These are phyloP conservation scores for Dendrolimus pini DNA, from an alignment of 2,888 invertebrate genomes.

Conservation along the genomic window DNA sequence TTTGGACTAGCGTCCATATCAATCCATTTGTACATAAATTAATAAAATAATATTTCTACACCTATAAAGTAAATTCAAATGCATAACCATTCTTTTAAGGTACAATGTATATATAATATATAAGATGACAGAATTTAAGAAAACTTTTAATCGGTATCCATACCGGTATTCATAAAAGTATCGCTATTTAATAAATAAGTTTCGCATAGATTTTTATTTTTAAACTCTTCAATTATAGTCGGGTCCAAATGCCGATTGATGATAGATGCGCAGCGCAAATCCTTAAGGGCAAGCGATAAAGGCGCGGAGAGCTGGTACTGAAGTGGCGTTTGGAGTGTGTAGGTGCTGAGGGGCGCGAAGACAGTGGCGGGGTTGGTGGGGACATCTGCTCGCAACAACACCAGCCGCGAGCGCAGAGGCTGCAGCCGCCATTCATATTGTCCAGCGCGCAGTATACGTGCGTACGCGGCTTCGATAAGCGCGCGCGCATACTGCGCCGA, in stretches of 20 bases:
- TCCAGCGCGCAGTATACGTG: conserved; percentile 21
- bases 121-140: background rate
- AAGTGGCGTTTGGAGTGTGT: conserved; percentile 22
- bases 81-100: no score
- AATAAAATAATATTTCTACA: no score
- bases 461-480: conserved; percentile 30
- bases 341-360: conserved; percentile 2
- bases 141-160: no score
- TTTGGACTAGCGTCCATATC: no score
- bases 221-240: conserved; percentile 25
- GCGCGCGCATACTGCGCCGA: conserved; percentile 36
- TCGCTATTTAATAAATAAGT: conserved; percentile 29
- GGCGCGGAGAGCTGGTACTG: conserved; percentile 29
- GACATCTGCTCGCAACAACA: conserved; percentile 23
- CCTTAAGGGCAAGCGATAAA: conserved; percentile 22
- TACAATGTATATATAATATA: background rate
- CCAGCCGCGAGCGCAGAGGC: conserved; percentile 27
- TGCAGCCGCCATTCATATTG: conserved; percentile 13
- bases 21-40: no score
- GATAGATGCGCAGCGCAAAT: conserved; percentile 31
- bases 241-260: conserved; percentile 34
- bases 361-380: background rate
- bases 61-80: no score
- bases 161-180: conserved; percentile 17
- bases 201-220: conserved; percentile 37